Conservation (phyloP, 1,140 invertebrate genomes). For the Megathymus violae region DNA sequence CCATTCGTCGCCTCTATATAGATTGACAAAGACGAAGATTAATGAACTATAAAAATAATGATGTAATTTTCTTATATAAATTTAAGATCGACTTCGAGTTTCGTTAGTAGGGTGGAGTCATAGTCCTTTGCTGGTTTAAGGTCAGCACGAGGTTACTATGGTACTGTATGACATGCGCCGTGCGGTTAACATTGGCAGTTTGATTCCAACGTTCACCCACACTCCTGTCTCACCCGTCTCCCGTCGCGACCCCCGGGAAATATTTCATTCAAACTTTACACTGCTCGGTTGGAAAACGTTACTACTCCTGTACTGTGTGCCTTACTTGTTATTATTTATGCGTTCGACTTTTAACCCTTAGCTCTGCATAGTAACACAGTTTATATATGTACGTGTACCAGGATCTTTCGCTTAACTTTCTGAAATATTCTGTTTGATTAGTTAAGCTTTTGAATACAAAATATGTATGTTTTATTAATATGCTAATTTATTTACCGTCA, state of each 20-base stretch:
- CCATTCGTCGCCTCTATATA: no score
- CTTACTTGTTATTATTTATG: slow-evolving; percentile 22
- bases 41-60: no score
- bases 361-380: background rate
- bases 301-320: no score
- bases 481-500: no score
- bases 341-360: slow-evolving; percentile 9
- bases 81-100: background rate
- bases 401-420: no score
- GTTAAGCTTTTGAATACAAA: background rate
- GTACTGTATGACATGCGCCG: slow-evolving; percentile 21
- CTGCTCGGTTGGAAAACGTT: no score
- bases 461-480: no score
- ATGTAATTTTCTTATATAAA: no score
- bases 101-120: slow-evolving; percentile 18
- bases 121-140: slow-evolving; percentile 12
- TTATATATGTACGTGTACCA: no score
- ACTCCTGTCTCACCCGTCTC: background rate
- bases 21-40: no score
- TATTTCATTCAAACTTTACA: slow-evolving; percentile 46
- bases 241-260: slow-evolving; percentile 20
- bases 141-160: slow-evolving; percentile 32
- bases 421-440: background rate
- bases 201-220: slow-evolving; percentile 15
- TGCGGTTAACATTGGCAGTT: slow-evolving; percentile 12